A percentile compares a stretch with the other conserved stretches of the same genome.
Evolutionary conservation across 2,888 invertebrate genomes (phyloP).

Genomic region (Adela reaumurella): DNA sequence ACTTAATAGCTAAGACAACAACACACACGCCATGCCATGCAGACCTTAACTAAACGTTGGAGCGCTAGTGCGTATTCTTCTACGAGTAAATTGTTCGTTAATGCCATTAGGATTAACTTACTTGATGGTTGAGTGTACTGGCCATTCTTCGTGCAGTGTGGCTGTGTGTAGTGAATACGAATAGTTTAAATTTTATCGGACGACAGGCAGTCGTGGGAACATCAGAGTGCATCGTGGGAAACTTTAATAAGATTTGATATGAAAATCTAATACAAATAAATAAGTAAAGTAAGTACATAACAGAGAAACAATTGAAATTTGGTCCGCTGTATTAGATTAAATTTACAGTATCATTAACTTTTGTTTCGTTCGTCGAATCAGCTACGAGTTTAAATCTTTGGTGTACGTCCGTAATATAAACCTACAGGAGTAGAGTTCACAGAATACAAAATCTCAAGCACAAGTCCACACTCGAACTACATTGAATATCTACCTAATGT

Average conservation of each 20-base stretch:
- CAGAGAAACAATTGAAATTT: too few relatives aligned
- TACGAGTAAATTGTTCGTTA: not conserved
- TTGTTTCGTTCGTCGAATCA: not conserved
- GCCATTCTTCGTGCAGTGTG: not conserved
- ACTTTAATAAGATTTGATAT: too few relatives aligned
- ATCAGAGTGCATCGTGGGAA: too few relatives aligned
- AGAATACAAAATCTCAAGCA: constrained; percentile 43
- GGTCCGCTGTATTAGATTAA: too few relatives aligned
- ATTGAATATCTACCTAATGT: not conserved
- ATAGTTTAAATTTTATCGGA: too few relatives aligned
- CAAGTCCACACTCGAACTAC: constrained; percentile 20
- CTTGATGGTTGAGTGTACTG: not conserved
- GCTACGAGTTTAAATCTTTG: constrained; percentile 37
- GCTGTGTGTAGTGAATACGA: not conserved
- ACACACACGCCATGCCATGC: not conserved
- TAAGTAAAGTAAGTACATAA: too few relatives aligned
- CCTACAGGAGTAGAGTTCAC: constrained; percentile 22
- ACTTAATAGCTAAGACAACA: not conserved
- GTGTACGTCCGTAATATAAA: constrained; percentile 52
- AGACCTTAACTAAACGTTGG: not conserved
- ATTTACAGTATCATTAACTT: too few relatives aligned
- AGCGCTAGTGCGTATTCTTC: not conserved
- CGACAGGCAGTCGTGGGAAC: too few relatives aligned
- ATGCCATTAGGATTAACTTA: not conserved
- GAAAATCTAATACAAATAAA: too few relatives aligned